Base-by-base conservation (phyloP, 2,888 invertebrate species). In the Hydrotaea cyrtoneurina region DNA sequence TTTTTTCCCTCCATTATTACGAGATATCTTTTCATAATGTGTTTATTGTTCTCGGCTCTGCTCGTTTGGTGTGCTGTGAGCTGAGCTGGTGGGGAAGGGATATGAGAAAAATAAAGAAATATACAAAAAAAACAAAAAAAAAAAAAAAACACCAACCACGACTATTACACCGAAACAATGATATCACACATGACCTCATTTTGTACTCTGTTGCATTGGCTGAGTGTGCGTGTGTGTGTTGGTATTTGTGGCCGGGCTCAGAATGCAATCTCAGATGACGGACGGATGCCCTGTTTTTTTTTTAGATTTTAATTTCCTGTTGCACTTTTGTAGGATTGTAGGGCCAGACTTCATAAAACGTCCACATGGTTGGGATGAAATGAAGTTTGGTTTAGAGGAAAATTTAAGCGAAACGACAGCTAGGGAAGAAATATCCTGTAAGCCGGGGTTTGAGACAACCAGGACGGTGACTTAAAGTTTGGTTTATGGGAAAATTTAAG, bases 181-280 rank as follows among this genome's bases (percentile, higher is more conserved):
- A 78, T 73, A 79, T 79, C 72, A 79, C 64, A 73, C 50, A 73
- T 79, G 78, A 79, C 78, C 78, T 79, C 78, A 62, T 79, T 72
- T 50, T 26, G 15, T 17, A n/a, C 62, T 15, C 36, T n/a, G 62
- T 62, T 62, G 62, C 62, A 31, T n/a, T 50, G 3, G 15, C 50
- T 50, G 50, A 13, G 53, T 53, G n/a, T 59, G 31, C 7, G 15
- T 26, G 31, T 62, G 0, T 31, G 31, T n/a, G n/a, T n/a, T n/a
- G n/a, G n/a, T n/a, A n/a, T n/a, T 62, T 11, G 31, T 62, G 36
- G 62, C 62, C 31, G 31, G 62, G 62, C 4, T 31, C 62, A 21
- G 23, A 57, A 21, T 31, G 31, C 62, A 62, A 62, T 62, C 36
- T 62, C 31, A 31, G n/a, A 62, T 59, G 19, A 62, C 62, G 62